phyloP scores from a whole-genome alignment of 2,888 invertebrate species.

The Torymus tubicola region DNA sequence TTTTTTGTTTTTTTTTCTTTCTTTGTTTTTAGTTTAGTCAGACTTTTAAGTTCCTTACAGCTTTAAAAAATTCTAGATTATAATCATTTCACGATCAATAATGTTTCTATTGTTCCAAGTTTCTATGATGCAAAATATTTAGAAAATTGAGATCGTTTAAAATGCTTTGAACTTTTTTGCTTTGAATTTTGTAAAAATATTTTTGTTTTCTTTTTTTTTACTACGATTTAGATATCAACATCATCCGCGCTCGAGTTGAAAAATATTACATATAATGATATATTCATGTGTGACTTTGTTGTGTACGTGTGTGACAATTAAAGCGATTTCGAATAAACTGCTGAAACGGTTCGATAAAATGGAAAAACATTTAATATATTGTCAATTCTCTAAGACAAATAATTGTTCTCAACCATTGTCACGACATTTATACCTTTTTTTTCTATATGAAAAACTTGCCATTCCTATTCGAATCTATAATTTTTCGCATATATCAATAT shows the following conservation, averaged over 20 bases:
- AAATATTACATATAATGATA: constrained; percentile 43
- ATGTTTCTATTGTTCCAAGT: constrained; percentile 4
- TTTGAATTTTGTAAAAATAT: constrained; percentile 32
- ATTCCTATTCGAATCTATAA: no score
- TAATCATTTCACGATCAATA: constrained; percentile 13
- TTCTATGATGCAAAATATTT: constrained; percentile 21
- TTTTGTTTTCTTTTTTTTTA: not conserved
- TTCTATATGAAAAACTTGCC: no score
- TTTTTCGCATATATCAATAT: no score
- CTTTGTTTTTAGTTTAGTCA: constrained; percentile 9
- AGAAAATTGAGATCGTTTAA: constrained; percentile 15
- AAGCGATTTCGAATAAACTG: constrained; percentile 37
- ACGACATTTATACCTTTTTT: no score
- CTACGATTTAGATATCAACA: constrained; percentile 17
- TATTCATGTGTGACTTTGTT: constrained; percentile 29
- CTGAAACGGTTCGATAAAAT: constrained; percentile 16
- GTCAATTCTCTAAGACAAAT: constrained; percentile 7
- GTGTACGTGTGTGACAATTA: constrained; percentile 25
- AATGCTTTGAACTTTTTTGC: not conserved
- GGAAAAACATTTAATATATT: constrained; percentile 3
- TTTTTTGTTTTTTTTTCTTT: not conserved
- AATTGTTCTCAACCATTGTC: no score
- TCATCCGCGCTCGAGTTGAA: constrained; percentile 46
- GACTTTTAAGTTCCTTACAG: constrained; percentile 22
- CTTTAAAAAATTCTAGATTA: constrained; percentile 18